These are phyloP conservation scores for Melinaea marsaeus DNA, from an alignment of 2,888 invertebrate genomes.

Conservation along the genomic window DNA sequence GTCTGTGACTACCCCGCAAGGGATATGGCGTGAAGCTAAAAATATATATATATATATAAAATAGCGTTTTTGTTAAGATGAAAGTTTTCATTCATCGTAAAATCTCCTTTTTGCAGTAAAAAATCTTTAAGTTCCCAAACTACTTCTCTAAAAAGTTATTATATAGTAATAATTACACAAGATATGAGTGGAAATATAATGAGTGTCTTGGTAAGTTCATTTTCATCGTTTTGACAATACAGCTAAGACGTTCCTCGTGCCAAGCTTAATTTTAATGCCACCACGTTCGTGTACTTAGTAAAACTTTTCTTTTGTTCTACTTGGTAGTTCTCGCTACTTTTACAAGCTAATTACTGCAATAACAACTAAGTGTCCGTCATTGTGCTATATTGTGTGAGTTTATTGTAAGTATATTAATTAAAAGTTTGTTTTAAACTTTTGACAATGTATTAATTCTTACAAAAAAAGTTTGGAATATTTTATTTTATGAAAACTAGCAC, in stretches of 20 bases:
- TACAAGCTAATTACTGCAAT: background rate
- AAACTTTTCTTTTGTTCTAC: conserved; percentile 4
- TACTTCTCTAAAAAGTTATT: conserved; percentile 16
- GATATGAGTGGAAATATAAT: conserved; percentile 11
- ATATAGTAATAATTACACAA: conserved; percentile 18
- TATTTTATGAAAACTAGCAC: no score
- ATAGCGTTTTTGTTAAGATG: no score
- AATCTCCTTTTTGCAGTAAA: no score
- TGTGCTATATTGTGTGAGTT: no score
- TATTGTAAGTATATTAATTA: no score
- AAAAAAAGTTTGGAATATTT: no score
- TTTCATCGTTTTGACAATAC: conserved; percentile 10
- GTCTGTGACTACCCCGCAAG: no score
- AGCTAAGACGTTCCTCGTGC: background rate
- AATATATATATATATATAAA: no score
- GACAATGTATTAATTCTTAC: no score
- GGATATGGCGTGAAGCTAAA: no score
- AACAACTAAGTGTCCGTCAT: background rate
- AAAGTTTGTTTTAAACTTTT: no score
- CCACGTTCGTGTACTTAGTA: conserved; percentile 6
- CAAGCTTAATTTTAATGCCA: conserved; percentile 1
- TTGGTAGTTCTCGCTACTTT: background rate
- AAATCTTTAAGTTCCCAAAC: conserved; percentile 9
- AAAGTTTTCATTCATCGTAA: no score
- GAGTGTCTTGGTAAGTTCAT: conserved; percentile 19